Conservation (phyloP, 1,140 invertebrate species). For the Brachionus plicatilis region DNA sequence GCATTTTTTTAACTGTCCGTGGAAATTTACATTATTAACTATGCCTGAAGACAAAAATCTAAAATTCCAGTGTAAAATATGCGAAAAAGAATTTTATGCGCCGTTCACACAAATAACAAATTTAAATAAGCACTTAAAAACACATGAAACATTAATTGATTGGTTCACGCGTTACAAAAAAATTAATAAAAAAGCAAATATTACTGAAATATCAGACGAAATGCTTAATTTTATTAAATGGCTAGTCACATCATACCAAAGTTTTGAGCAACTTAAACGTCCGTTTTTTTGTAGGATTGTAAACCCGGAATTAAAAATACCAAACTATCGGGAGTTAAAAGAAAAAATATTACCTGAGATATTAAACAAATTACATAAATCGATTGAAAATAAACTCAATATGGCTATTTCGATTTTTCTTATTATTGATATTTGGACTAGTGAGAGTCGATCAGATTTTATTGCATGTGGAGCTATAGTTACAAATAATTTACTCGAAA, state of each 20-base stretch:
- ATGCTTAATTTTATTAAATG: slow-evolving; percentile 11
- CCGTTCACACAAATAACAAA: not conserved
- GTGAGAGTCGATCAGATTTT: not conserved
- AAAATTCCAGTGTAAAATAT: not conserved
- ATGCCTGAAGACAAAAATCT: not conserved
- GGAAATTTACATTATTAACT: not conserved
- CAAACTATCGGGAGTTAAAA: not conserved
- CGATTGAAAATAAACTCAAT: not conserved
- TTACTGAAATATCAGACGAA: not conserved
- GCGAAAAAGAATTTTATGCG: not conserved
- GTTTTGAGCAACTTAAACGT: not conserved
- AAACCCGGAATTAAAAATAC: not conserved
- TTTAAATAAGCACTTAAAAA: slow-evolving; percentile 5
- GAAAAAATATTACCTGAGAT: not conserved
- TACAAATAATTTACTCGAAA: not conserved
- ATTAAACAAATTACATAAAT: not conserved
- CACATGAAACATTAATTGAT: not conserved
- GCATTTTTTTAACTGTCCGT: not conserved
- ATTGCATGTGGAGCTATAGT: not conserved
- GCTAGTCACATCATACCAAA: not conserved
- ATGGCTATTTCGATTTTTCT: not conserved
- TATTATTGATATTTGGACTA: not conserved
- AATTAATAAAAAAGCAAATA: not conserved
- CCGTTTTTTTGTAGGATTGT: not conserved
- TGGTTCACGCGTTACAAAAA: not conserved